A percentile compares a stretch with the other conserved stretches of the same genome.
Conservation (phyloP, 2,888 invertebrate genomes). For the Leptinotarsa tumamoca region DNA sequence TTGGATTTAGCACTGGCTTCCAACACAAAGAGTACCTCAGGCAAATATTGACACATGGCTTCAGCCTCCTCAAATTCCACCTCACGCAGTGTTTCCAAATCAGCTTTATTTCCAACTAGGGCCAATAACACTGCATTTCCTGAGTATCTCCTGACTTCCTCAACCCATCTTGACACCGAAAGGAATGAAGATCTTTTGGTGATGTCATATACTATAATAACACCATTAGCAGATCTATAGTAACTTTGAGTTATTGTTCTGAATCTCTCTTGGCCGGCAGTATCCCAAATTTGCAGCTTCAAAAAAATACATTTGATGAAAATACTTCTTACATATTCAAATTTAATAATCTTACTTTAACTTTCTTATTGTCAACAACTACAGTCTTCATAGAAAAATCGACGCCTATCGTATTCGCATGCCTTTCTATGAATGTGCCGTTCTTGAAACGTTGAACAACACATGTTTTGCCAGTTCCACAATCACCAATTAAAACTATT, state of each 20-base stretch:
- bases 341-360: slow-evolving; percentile 77
- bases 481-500: slow-evolving; percentile 93
- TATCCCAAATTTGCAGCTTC: slow-evolving; percentile 96
- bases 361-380: slow-evolving; percentile 91
- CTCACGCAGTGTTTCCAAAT: slow-evolving; percentile 83
- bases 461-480: slow-evolving; percentile 93
- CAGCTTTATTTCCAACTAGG: slow-evolving; percentile 93
- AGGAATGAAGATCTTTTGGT: slow-evolving; percentile 93
- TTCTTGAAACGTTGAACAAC: slow-evolving; percentile 96
- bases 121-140: slow-evolving; percentile 92
- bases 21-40: slow-evolving; percentile 87
- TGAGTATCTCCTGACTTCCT: slow-evolving; percentile 94
- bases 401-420: slow-evolving; percentile 97
- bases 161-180: slow-evolving; percentile 94
- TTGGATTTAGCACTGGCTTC: slow-evolving; percentile 94
- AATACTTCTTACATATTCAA: not conserved
- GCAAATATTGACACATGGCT: slow-evolving; percentile 86
- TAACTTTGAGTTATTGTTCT: slow-evolving; percentile 97
- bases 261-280: slow-evolving; percentile 96
- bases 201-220: slow-evolving; percentile 97
- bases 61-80: slow-evolving; percentile 89
- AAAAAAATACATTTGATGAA: slow-evolving; percentile 45
- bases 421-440: slow-evolving; percentile 93
- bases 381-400: slow-evolving; percentile 99
- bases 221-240: slow-evolving; percentile 96